These are phyloP conservation scores for Aricia agestis DNA, from an alignment of 1,140 invertebrate genomes.

Conservation along the genomic window DNA sequence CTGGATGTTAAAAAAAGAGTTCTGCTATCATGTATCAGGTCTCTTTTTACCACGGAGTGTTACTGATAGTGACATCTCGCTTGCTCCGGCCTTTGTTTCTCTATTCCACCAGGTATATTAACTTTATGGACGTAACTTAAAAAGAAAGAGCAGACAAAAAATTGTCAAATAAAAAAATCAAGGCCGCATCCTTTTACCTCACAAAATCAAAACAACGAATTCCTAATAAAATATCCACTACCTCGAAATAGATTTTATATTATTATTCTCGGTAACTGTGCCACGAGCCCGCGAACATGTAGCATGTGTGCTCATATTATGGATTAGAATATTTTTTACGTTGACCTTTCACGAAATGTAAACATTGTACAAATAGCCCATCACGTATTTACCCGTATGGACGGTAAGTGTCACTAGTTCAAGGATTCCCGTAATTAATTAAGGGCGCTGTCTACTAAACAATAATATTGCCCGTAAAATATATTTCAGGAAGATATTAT, in stretches of 20 bases:
- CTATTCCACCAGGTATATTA: too few species aligned
- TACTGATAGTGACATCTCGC: too few species aligned
- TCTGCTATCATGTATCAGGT: too few species aligned
- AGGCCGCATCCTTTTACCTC: background rate
- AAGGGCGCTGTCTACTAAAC: background rate
- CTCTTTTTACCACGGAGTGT: too few species aligned
- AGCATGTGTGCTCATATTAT: background rate
- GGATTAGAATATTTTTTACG: conserved; percentile 26
- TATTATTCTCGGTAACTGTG: background rate
- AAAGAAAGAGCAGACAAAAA: too few species aligned
- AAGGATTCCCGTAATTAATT: background rate
- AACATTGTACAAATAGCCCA: background rate
- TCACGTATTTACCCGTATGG: background rate
- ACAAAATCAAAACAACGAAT: background rate
- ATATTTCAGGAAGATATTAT: too few species aligned
- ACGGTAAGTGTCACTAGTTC: background rate
- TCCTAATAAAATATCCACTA: background rate
- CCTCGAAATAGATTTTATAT: background rate
- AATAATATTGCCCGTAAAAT: background rate
- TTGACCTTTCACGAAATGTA: conserved; percentile 30
- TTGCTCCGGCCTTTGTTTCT: too few species aligned
- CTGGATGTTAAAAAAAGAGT: too few species aligned
- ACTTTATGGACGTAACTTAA: too few species aligned
- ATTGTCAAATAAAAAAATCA: too few species aligned
- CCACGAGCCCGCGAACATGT: background rate